A percentile compares a stretch with the other conserved stretches of the same genome.
Evolutionary conservation across 2,888 invertebrate species (phyloP).

Genomic region (Atethmia centrago): DNA sequence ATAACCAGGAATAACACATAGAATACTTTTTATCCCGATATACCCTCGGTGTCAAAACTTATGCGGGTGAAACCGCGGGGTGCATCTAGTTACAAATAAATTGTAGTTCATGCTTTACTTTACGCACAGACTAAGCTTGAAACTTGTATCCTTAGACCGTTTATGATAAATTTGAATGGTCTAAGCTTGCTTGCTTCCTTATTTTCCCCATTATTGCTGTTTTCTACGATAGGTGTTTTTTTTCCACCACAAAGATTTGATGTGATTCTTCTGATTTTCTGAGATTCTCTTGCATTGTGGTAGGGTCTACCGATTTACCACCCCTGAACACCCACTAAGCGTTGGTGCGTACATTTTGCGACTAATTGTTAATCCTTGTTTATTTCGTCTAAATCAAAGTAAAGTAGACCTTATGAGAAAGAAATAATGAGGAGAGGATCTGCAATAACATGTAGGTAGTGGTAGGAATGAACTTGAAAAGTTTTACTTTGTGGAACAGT

Average conservation of each 20-base stretch:
- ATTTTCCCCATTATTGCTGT: neutral
- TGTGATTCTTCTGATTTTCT: slow-evolving; percentile 43
- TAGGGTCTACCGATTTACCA: slow-evolving; percentile 67
- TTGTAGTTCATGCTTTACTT: neutral
- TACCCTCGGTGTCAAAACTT: no score
- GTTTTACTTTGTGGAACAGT: neutral
- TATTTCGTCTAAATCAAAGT: slow-evolving; percentile 55
- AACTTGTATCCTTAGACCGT: neutral
- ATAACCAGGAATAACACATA: no score
- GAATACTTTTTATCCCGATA: no score
- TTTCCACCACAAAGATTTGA: neutral
- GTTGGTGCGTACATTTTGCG: slow-evolving; percentile 71
- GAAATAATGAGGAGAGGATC: slow-evolving; percentile 13
- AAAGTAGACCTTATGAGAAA: slow-evolving; percentile 58
- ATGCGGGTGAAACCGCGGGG: no score
- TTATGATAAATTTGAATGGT: neutral
- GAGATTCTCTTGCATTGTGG: slow-evolving; percentile 19
- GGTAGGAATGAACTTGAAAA: slow-evolving; percentile 19
- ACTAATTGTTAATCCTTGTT: slow-evolving; percentile 76
- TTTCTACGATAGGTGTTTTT: neutral
- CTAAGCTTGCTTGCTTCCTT: neutral
- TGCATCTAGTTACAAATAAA: no score
- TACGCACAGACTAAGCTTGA: neutral
- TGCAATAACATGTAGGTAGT: slow-evolving; percentile 5
- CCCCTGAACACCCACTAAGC: slow-evolving; percentile 70